Conservation (phyloP, 1,140 invertebrate genomes). For the Contarinia nasturtii region DNA sequence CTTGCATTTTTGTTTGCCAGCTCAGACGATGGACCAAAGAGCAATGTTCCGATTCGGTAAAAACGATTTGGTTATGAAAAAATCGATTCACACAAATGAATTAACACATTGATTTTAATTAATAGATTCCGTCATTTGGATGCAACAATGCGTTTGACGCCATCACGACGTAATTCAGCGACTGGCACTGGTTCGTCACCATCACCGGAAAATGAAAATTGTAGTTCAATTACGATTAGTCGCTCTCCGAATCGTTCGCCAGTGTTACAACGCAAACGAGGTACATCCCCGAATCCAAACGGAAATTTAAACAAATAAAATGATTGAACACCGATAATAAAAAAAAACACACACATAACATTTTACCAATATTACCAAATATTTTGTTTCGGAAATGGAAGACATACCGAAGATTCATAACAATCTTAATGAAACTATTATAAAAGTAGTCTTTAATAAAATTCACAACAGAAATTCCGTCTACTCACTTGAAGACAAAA, state of each 20-base stretch:
- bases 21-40: constrained; percentile 37
- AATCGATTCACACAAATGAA: too few species aligned
- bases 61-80: too few species aligned
- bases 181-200: constrained; percentile 33
- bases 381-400: too few species aligned
- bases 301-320: neutral
- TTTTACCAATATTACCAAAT: too few species aligned
- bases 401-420: too few species aligned
- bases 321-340: neutral
- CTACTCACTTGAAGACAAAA: too few species aligned
- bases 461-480: too few species aligned
- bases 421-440: too few species aligned
- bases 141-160: constrained; percentile 48
- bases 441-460: too few species aligned
- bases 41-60: constrained; percentile 63
- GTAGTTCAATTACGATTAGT: constrained; percentile 12
- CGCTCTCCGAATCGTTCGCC: constrained; percentile 26
- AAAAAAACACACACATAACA: neutral
- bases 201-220: constrained; percentile 33
- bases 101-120: too few species aligned
- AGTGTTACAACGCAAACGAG: constrained; percentile 15
- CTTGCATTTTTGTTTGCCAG: constrained; percentile 68
- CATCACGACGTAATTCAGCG: constrained; percentile 21
- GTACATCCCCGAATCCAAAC: constrained; percentile 6
- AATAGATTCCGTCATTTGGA: constrained; percentile 59